A percentile compares a stretch with the other conserved stretches of the same genome.
Evolutionary conservation across 2,113 vertebrate species (phyloP).

Genomic region (Podilymbus podiceps): DNA sequence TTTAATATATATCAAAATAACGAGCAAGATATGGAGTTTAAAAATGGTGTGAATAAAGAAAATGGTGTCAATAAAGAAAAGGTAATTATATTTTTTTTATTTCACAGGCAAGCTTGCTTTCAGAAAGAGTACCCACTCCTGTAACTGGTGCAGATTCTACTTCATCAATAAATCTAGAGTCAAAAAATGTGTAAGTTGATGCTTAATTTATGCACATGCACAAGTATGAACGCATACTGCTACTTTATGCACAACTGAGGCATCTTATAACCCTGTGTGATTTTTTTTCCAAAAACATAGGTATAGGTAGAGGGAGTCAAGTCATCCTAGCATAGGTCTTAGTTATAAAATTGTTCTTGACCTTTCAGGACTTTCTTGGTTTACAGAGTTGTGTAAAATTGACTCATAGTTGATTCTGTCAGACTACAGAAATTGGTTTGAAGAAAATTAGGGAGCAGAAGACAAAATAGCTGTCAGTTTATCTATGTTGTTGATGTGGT

Average conservation of each 20-base stretch:
- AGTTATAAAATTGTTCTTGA: background rate
- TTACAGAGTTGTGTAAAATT: background rate
- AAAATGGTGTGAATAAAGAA: background rate
- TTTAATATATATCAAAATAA: background rate
- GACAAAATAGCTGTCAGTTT: background rate
- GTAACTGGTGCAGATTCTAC: constrained; percentile 65
- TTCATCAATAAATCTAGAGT: constrained; percentile 70
- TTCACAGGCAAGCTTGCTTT: constrained; percentile 67
- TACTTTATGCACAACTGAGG: background rate
- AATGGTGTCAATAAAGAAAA: no score
- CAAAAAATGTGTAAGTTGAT: constrained; percentile 77
- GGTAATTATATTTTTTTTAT: no score
- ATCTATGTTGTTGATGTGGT: background rate
- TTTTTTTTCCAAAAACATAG: background rate
- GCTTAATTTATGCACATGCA: background rate
- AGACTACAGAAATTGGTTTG: background rate
- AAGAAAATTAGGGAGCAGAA: background rate
- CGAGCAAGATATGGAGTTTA: background rate
- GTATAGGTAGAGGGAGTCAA: background rate
- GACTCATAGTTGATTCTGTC: background rate
- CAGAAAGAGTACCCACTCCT: constrained; percentile 83
- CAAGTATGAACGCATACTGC: background rate
- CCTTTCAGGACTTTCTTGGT: background rate
- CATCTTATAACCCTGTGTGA: background rate
- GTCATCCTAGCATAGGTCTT: background rate